These are phyloP conservation scores for Callipepla californica DNA, from an alignment of 2,113 vertebrate genomes.

Conservation along the genomic window DNA sequence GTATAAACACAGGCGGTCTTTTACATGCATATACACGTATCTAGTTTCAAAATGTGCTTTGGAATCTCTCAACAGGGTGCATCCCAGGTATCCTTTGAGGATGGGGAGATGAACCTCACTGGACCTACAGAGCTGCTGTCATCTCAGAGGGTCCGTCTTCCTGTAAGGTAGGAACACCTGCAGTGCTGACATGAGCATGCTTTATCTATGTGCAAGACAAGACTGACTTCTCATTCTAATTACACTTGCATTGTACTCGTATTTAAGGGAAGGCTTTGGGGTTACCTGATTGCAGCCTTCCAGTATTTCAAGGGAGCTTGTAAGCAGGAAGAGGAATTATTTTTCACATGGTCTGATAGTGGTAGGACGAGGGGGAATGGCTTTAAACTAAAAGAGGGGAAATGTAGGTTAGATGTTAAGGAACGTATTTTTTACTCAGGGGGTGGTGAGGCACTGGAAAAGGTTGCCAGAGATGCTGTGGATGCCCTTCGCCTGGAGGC, in stretches of 20 bases:
- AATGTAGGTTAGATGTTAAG: too few relatives aligned
- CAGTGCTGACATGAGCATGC: background rate
- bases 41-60: conserved; percentile 30
- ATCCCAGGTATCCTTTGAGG: conserved; percentile 66
- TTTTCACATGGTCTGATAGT: too few relatives aligned
- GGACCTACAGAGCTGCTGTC: conserved; percentile 60
- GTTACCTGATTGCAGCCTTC: too few relatives aligned
- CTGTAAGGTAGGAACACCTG: conserved; percentile 72
- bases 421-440: too few relatives aligned
- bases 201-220: background rate
- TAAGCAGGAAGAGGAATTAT: too few relatives aligned
- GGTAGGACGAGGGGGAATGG: too few relatives aligned
- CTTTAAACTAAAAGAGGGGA: too few relatives aligned
- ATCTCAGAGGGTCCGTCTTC: conserved; percentile 46
- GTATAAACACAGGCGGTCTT: background rate
- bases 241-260: background rate
- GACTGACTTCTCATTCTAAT: background rate
- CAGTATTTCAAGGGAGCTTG: too few relatives aligned
- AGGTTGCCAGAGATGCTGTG: too few relatives aligned
- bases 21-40: background rate
- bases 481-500: too few relatives aligned
- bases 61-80: conserved; percentile 73
- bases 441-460: too few relatives aligned
- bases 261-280: too few relatives aligned
- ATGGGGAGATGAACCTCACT: conserved; percentile 62